Evolutionary conservation across 2,113 vertebrate species (phyloP), one percentile per base, ranked within the genome.

Genomic region (Pseudolaguvia tuberculata): DNA sequence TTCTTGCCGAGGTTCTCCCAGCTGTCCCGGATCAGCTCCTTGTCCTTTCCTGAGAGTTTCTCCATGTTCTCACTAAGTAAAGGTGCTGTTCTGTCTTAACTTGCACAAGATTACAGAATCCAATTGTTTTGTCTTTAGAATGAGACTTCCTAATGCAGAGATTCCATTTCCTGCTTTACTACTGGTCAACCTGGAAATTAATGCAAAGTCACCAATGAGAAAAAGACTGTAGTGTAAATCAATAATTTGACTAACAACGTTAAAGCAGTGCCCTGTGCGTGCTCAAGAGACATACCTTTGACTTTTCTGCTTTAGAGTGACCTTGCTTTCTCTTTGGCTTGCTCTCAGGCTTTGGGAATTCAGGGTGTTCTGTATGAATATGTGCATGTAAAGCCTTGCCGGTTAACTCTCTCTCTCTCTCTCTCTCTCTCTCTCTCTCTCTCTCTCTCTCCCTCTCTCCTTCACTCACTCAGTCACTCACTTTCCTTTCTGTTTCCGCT

Each of bases 21-120:
- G 92, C 94, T 97, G 88, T 93, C 91, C 78, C 93, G 90, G 85
- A 97, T 95, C 88, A 96, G 91, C 85, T 91, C 91, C 42, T 91
- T 93, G 77, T 96, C 93, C 57, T 92, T 86, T 70, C 77, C 88
- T 15, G 91, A 88, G 90, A 92, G 85, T 78, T 84, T 84, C 81
- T 92, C 84, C 86, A 87, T 92, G 77, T 78, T 89, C 72, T 70
- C 75, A 75, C 50, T 58, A 25, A 62, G 48, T 63, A 23, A 73
- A n/a, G 63, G 18, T 75, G 70, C 13, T 56, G 52, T 55, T 69
- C 48, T 75, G 63, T 48, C 21, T 29, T 27, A 42, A 74, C 63
- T 25, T 78, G 71, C 59, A 56, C 70, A 66, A 39, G 29, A 68
- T 66, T 51, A 61, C 29, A 55, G 63, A 53, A 66, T 73, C 61